These are phyloP conservation scores for Philopedon plagiatum DNA, from an alignment of 2,888 invertebrate species.

Conservation along the genomic window DNA sequence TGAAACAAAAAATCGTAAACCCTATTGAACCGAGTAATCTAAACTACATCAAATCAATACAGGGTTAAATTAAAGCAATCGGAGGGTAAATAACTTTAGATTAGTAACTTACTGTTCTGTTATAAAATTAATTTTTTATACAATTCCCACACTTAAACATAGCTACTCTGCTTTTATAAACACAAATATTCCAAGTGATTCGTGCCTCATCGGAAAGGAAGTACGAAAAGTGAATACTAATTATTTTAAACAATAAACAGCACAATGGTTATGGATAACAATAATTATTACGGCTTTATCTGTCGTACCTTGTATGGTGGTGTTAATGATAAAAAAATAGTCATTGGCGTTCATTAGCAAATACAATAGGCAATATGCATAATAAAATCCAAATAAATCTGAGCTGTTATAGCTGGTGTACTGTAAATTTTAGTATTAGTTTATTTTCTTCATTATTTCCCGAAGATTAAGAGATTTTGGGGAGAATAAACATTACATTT, in stretches of 20 bases:
- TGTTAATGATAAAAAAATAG: not conserved
- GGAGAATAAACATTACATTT: no score
- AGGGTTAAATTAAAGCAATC: no score
- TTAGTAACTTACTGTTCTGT: not conserved
- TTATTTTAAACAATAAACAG: constrained; percentile 39
- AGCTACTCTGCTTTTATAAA: not conserved
- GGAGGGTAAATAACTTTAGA: not conserved
- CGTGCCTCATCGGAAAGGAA: constrained; percentile 35
- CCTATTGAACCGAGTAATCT: no score
- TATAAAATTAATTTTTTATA: not conserved
- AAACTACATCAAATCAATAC: no score
- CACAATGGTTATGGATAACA: constrained; percentile 7
- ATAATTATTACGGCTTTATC: constrained; percentile 30
- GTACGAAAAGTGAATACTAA: constrained; percentile 47
- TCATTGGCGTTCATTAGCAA: no score
- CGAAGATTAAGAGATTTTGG: no score
- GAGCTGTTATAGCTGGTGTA: no score
- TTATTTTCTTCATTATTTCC: no score
- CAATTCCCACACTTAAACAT: not conserved
- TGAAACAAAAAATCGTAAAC: no score
- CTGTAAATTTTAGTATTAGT: no score
- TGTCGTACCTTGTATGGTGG: constrained; percentile 20
- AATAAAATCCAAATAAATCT: not conserved
- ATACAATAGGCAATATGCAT: no score
- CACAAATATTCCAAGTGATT: not conserved